A percentile compares a stretch with the other conserved stretches of the same genome.
Evolutionary conservation across 2,888 invertebrate genomes (phyloP).

Genomic region (Halictus ligatus): DNA sequence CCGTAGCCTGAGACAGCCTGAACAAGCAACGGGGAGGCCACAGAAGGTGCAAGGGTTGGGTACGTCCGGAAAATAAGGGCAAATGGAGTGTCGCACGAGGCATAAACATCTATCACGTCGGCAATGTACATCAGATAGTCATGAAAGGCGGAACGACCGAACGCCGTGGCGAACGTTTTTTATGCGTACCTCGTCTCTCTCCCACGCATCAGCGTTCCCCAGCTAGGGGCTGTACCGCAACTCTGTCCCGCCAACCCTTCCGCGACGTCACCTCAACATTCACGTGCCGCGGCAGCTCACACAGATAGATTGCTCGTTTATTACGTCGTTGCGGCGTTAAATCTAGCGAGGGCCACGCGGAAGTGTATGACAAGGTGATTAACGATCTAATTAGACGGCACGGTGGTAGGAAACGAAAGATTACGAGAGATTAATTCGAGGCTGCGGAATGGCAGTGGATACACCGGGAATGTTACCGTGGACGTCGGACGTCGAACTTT

Average conservation of each 20-base stretch:
- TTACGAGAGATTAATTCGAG: constrained; percentile 32
- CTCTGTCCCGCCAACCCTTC: neutral
- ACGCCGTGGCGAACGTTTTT: constrained; percentile 57
- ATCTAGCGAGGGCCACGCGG: constrained; percentile 45
- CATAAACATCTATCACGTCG: constrained; percentile 69
- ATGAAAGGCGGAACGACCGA: constrained; percentile 70
- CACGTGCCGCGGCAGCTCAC: constrained; percentile 25
- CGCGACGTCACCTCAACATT: constrained; percentile 5
- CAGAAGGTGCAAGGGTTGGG: constrained; percentile 8
- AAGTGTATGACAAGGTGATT: constrained; percentile 57
- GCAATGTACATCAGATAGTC: constrained; percentile 76
- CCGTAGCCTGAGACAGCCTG: neutral
- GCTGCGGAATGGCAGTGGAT: neutral
- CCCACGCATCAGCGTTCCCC: neutral
- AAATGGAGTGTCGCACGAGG: constrained; percentile 65
- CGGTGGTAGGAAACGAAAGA: constrained; percentile 38
- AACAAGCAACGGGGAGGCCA: constrained; percentile 26
- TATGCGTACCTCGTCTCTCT: constrained; percentile 28
- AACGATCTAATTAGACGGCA: constrained; percentile 59
- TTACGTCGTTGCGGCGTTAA: constrained; percentile 50
- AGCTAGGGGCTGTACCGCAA: neutral
- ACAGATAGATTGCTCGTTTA: constrained; percentile 57
- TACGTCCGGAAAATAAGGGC: constrained; percentile 66
- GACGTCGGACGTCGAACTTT: constrained; percentile 11
- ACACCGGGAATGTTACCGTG: neutral